Evolutionary conservation across 2,888 invertebrate species (phyloP).

Genomic region (Furcula furcula): DNA sequence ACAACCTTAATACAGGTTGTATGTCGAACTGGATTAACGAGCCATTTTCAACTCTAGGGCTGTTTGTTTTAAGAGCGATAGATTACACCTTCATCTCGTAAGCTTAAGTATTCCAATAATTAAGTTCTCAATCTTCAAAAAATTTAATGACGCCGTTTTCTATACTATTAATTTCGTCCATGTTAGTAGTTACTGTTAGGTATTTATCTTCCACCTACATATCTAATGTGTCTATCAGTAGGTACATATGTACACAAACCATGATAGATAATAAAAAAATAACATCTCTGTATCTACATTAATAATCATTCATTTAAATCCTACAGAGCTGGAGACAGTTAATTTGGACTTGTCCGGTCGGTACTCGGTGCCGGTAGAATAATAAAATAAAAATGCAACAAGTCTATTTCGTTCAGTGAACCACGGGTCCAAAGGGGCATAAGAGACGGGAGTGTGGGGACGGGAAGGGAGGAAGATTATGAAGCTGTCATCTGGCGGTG

Average conservation of each 20-base stretch:
- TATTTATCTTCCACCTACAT: slow-evolving; percentile 1
- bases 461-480: slow-evolving; percentile 53
- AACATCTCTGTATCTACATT: slow-evolving; percentile 10
- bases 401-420: slow-evolving; percentile 58
- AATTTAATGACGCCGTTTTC: neutral
- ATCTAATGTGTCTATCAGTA: too few species aligned
- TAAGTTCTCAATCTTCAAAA: neutral
- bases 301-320: slow-evolving; percentile 44
- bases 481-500: slow-evolving; percentile 67
- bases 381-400: slow-evolving; percentile 63
- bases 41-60: neutral
- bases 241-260: neutral
- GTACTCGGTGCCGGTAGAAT: slow-evolving; percentile 31
- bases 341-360: slow-evolving; percentile 41
- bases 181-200: neutral
- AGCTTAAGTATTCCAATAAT: too few species aligned
- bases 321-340: slow-evolving; percentile 46
- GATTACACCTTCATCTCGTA: too few species aligned
- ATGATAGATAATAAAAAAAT: slow-evolving; percentile 6
- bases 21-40: too few species aligned
- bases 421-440: slow-evolving; percentile 33
- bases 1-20: neutral
- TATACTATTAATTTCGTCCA: neutral
- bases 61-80: neutral
- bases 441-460: slow-evolving; percentile 34